These are phyloP conservation scores for Gorsachius magnificus DNA, from an alignment of 2,797 vertebrate species.

Conservation along the genomic window DNA sequence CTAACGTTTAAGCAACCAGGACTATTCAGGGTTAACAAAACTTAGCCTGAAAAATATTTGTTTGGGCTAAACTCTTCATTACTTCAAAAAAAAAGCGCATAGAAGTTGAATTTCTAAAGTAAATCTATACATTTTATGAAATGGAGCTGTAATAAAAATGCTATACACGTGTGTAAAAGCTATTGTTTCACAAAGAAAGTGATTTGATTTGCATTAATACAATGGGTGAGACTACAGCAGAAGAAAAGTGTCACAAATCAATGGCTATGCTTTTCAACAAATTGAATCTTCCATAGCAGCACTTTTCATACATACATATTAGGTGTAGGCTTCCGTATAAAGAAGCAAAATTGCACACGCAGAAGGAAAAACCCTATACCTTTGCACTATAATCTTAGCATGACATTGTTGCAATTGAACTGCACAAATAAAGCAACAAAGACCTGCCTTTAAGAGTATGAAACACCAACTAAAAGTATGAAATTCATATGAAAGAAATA, in stretches of 20 bases:
- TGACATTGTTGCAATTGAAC: not conserved
- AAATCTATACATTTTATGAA: not conserved
- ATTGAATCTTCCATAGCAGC: slow-evolving; percentile 24
- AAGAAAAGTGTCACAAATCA: slow-evolving; percentile 39
- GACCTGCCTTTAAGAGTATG: not conserved
- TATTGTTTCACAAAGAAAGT: slow-evolving; percentile 43
- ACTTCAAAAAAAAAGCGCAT: not conserved
- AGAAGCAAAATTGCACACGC: not conserved
- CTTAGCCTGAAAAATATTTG: not conserved
- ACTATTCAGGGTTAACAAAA: not conserved
- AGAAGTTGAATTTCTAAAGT: not conserved
- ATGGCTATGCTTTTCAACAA: slow-evolving; percentile 39
- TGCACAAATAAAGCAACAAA: not conserved
- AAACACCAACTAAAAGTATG: not conserved
- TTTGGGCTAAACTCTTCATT: not conserved
- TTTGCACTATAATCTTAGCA: not conserved
- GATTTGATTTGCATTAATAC: slow-evolving; percentile 19
- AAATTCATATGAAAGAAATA: not conserved
- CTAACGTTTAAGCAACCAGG: not conserved
- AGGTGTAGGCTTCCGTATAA: not conserved
- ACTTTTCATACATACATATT: not conserved
- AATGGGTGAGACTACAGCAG: not conserved
- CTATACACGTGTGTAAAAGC: not conserved
- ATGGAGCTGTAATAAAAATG: not conserved
- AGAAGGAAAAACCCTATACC: not conserved